Percentiles rank a stretch among this genome's conserved stretches.
phyloP scores from a whole-genome alignment of 2,113 vertebrate species.

The Nycticorax nycticorax region DNA sequence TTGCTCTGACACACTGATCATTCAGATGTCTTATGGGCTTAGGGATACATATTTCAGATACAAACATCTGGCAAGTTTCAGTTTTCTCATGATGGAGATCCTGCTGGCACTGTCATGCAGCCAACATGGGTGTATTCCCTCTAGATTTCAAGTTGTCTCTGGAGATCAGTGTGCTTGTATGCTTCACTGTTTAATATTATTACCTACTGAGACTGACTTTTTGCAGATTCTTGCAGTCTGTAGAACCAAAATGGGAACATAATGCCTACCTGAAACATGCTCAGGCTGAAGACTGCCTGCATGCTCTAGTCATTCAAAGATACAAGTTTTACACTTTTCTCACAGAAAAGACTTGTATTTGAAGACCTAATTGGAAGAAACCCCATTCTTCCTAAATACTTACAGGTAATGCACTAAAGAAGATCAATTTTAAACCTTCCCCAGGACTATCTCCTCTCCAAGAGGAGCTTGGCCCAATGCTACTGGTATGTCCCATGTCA shows the following conservation, averaged over 20 bases:
- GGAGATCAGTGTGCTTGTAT: neutral
- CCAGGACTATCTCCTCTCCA: neutral
- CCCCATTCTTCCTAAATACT: neutral
- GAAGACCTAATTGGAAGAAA: neutral
- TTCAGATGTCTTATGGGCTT: neutral
- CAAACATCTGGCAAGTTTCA: neutral
- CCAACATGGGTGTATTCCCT: neutral
- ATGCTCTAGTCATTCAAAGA: neutral
- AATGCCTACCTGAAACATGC: neutral
- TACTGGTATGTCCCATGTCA: neutral
- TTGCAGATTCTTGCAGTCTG: neutral
- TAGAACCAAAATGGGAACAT: neutral
- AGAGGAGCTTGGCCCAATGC: fast-evolving
- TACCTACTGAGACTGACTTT: neutral
- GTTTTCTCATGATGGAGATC: neutral
- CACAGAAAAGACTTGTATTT: neutral
- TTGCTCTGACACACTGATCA: neutral
- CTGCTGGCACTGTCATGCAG: neutral
- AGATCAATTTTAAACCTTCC: neutral
- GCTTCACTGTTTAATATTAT: neutral
- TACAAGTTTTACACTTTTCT: neutral
- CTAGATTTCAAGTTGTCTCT: neutral
- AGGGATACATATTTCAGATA: neutral
- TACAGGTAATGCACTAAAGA: neutral
- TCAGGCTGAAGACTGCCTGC: neutral